A percentile compares a stretch with the other conserved stretches of the same genome.
Conservation (phyloP, 2,888 invertebrate genomes). For the Drosophila multiciliata region DNA sequence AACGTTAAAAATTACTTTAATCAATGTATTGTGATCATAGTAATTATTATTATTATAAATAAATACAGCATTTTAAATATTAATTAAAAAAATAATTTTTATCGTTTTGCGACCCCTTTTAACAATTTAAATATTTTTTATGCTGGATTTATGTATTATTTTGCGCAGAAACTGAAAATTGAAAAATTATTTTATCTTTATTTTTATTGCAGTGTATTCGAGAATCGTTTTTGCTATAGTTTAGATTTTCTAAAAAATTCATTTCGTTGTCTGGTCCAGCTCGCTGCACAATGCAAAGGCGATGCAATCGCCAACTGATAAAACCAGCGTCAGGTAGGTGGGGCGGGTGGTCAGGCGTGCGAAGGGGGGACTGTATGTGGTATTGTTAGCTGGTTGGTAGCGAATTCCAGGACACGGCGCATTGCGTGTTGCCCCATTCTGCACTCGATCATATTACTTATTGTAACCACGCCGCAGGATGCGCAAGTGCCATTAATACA, state of each 20-base stretch:
- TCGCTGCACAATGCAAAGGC: constrained; percentile 61
- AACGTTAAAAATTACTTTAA: neutral
- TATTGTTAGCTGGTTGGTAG: neutral
- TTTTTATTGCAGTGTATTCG: constrained; percentile 15
- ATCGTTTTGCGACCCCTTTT: neutral
- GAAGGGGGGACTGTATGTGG: neutral
- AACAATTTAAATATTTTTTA: neutral
- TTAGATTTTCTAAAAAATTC: constrained; percentile 55
- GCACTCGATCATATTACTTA: constrained; percentile 79
- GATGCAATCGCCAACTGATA: constrained; percentile 43
- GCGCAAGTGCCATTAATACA: constrained; percentile 80
- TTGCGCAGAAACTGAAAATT: neutral
- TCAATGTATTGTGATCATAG: neutral
- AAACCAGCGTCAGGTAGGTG: constrained; percentile 10
- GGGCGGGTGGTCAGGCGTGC: neutral
- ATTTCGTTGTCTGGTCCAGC: constrained; percentile 60
- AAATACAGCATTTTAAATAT: neutral
- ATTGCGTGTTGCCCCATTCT: constrained; percentile 37
- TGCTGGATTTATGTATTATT: neutral
- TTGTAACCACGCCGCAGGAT: constrained; percentile 77
- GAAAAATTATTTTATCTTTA: neutral
- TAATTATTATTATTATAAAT: neutral
- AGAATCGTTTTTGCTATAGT: neutral
- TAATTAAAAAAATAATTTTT: neutral
- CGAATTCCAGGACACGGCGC: constrained; percentile 11